Evolutionary conservation across 1,140 invertebrate genomes (phyloP), one percentile per base, ranked within the genome.

Genomic region (Panagrolaimus sp.): DNA sequence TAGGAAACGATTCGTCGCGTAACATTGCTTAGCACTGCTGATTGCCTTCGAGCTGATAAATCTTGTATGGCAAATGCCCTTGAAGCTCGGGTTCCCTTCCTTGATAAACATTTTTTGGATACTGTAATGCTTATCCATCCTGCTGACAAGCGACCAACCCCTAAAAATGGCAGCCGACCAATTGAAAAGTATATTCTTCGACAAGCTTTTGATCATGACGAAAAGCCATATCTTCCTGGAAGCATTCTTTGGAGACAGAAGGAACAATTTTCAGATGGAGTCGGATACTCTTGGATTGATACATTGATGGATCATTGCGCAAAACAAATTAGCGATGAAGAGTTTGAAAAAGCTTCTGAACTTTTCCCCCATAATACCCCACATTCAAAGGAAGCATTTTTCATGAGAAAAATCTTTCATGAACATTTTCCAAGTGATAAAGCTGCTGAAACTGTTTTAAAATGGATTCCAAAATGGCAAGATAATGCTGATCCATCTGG

Each of bases 381-480:
- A n/a, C 71, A 67, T 32, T 77, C 77, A 28, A 82, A 82, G 68
- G 80, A 82, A 68, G 81, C 81, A 12, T 81, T 70, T 70, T 83
- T 65, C 67, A 76, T 81, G 64, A 67, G 81, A 45, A 66, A 70
- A 24, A 75, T 77, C 17, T 82, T 83, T 76, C 69, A 83, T 17
- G 47, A 78, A 55, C 72, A 75, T 44, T 82, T 79, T 71, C 82
- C 82, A 21, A 76, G 71, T 44, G 67, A 78, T 38, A 45, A 65
- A 28, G 81, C 81, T 43, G 78, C 81, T 15, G n/a, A 72, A 21
- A 82, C 80, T 12, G 80, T 82, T 12, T 38, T 75, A 26, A 74
- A 70, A 43, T 82, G 80, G 80, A 75, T 80, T 62, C 80, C 80
- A 28, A 83, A 83, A 73, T 82, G 80, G 80, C 81, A 83, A 46